Conservation (phyloP, 1,140 invertebrate species). For the Campoletis sonorensis region DNA sequence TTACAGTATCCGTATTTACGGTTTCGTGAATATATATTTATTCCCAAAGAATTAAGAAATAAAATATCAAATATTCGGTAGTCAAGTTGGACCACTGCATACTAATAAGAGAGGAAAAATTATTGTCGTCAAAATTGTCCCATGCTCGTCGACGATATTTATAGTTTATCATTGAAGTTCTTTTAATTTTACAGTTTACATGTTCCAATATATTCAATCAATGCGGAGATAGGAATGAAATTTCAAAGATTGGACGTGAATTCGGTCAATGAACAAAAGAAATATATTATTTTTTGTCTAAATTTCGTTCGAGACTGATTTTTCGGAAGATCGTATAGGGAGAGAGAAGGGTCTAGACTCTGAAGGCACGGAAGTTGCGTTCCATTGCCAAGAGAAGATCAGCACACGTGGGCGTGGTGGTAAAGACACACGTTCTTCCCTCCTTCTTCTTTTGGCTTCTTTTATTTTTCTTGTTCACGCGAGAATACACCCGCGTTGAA, state of each 20-base stretch:
- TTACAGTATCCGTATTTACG: neutral
- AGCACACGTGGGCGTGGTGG: slow-evolving; percentile 40
- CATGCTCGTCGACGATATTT: neutral
- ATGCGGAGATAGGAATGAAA: neutral
- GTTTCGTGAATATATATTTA: neutral
- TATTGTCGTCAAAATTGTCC: too few species aligned
- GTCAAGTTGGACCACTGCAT: neutral
- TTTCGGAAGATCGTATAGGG: neutral
- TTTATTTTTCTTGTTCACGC: slow-evolving; percentile 39
- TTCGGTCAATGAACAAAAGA: neutral
- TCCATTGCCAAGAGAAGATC: slow-evolving; percentile 24
- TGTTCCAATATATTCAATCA: neutral
- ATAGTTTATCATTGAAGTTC: neutral
- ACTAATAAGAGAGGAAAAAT: neutral
- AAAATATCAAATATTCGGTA: neutral
- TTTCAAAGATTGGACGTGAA: neutral
- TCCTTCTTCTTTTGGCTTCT: slow-evolving; percentile 13
- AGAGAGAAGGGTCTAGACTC: slow-evolving; percentile 12
- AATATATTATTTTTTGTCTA: neutral
- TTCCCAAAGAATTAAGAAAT: neutral
- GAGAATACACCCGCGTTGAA: slow-evolving; percentile 28
- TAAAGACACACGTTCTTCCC: slow-evolving; percentile 28
- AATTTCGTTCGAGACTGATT: neutral
- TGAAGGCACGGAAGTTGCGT: slow-evolving; percentile 34
- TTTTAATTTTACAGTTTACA: neutral